These are phyloP conservation scores for Chitala chitala DNA, from an alignment of 2,113 vertebrate genomes.

Conservation along the genomic window DNA sequence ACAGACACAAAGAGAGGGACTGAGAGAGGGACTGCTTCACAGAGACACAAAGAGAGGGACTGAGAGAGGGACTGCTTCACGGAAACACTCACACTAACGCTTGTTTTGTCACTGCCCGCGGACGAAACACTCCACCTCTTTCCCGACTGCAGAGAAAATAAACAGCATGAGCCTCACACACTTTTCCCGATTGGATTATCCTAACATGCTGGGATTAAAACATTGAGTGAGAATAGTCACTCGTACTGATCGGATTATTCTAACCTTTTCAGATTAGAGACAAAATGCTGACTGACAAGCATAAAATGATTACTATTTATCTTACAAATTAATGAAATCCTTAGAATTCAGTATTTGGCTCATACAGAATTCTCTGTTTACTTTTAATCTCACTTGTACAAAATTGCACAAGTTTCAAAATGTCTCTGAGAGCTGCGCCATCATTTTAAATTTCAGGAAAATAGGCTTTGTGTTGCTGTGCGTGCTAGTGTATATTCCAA, in stretches of 20 bases:
- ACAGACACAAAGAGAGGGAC: neutral
- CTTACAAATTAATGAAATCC: slow-evolving; percentile 1
- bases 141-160: slow-evolving; percentile 46
- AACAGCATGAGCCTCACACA: neutral
- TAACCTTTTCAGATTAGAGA: neutral
- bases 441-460: too few species aligned
- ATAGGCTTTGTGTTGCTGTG: neutral
- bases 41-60: slow-evolving; percentile 25
- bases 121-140: slow-evolving; percentile 76
- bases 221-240: neutral
- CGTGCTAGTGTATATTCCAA: neutral
- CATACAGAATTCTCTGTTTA: neutral
- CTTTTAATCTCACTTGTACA: neutral
- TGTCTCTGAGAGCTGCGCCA: too few species aligned
- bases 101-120: slow-evolving; percentile 77
- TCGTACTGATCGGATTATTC: neutral
- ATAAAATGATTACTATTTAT: neutral
- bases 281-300: slow-evolving; percentile 4
- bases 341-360: neutral
- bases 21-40: too few species aligned
- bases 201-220: neutral
- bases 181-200: neutral
- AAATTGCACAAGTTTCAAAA: too few species aligned
- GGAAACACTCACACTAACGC: slow-evolving; percentile 60
- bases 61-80: neutral